Base-by-base conservation (phyloP, 2,888 invertebrate genomes). In the Chrysolina haemoptera region DNA sequence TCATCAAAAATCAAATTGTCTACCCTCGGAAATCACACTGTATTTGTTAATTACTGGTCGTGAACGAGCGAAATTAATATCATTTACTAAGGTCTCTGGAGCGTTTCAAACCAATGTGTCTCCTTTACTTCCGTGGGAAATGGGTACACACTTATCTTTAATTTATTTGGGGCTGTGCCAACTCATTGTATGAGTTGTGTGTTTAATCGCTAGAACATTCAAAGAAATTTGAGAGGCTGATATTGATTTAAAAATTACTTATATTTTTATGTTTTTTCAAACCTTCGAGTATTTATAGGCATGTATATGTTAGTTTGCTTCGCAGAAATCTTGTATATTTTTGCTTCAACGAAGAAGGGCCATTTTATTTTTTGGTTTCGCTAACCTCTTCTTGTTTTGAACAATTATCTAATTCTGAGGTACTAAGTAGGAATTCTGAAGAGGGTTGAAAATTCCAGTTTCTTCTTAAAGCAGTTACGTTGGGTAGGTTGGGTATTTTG, bases 81-180 rank as follows among this genome's bases (percentile, higher is more conserved):
- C 48, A 40, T 20, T 22, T 43, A 65, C 22, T 46, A 50, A 22
- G 27, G 18, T 50, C 66, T 50, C 16, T 67, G 67, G 59, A 59
- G 59, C 40, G 35, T 55, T 41, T 66, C 35, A n/a, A 40, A 35
- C 53, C 67, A 41, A 53, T 50, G 53, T 67, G 67, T 53, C 67
- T 53, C 67, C 40, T 53, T 67, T 40, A 67, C 53, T 67, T 67
- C 67, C 55, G 53, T 67, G 67, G 67, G 55, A 67, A 67, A 67
- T 67, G 53, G 67, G 35, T 67, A 27, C 16, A 67, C 67, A 67
- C 35, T 67, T 67, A 67, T 67, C 67, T 67, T 53, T 67, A 67
- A 67, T 67, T 67, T 14, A 67, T 67, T 67, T 67, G 67, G 67
- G 40, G 18, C 43, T 35, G 40, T 18, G 67, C 67, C 67, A 67